Evolutionary conservation across 2,888 invertebrate species (phyloP), one percentile per base, ranked within the genome.

Genomic region (Cyclophora punctaria): DNA sequence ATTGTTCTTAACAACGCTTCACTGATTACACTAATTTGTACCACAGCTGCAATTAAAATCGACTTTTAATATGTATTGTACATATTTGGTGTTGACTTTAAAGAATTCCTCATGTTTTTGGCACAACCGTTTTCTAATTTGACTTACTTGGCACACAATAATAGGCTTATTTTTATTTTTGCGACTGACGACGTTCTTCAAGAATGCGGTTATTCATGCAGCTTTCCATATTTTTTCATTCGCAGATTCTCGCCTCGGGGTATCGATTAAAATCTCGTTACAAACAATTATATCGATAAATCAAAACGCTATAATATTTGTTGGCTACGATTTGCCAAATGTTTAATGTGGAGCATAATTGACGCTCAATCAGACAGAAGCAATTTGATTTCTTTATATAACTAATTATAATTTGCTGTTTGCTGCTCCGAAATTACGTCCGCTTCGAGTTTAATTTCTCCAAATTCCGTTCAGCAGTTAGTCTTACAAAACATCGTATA

Each of bases 161-260:
- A 51, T 50, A 66, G 63, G 71, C 53, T 65, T 66, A 66, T 64
- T 62, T 63, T 65, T 69, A 63, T 64, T 69, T 71, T 72, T 67
- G 62, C 53, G 50, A 64, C 53, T 58, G 65, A 67, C 62, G 66
- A 67, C 57, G 54, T 62, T 64, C 52, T 47, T 51, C 41, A 67
- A 66, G 79, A 80, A 80, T 80, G 80, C 75, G 78, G 78, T 73
- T 78, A 73, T 62, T 64, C 65, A 63, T 64, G 63, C 63, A 70
- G 73, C 73, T 78, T 77, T 76, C 77, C 72, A 71, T 64, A 75
- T 76, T 79, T 78, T 74, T 74, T 67, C 69, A 67, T 66, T 59
- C 61, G 37, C 4, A 54, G 62, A 64, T 63, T 67, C 64, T 60
- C 60, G 67, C 67, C 66, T 63, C 59, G 54, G 57, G 73, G 75